Evolutionary conservation across 2,797 vertebrate species (phyloP).

Genomic region (Lagorchestes hirsutus): DNA sequence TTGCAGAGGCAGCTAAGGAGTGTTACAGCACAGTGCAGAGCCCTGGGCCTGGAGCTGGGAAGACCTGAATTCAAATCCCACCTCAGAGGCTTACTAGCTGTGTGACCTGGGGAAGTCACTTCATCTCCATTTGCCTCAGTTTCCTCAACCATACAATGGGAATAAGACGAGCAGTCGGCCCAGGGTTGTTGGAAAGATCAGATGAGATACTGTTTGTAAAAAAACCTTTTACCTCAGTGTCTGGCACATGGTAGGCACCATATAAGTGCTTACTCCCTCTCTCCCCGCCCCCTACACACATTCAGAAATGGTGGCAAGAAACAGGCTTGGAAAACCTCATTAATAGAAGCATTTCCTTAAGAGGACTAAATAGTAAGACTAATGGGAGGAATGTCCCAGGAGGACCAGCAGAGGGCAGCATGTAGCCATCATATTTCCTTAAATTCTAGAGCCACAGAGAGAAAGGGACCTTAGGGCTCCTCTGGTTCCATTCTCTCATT

Average conservation of each 20-base stretch:
- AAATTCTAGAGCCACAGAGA: not conserved
- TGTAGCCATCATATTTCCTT: slow-evolving; percentile 42
- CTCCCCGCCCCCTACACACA: not conserved
- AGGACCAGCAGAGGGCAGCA: slow-evolving; percentile 81
- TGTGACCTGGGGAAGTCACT: not conserved
- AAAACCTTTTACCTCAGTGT: not conserved
- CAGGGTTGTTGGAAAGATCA: too few relatives aligned
- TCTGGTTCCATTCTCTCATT: not conserved
- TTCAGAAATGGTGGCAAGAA: not conserved
- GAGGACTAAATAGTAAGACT: not conserved
- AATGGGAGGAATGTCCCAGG: not conserved
- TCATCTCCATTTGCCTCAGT: not conserved
- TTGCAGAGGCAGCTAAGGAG: not conserved
- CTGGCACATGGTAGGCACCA: too few relatives aligned
- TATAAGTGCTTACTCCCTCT: too few relatives aligned
- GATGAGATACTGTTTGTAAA: not conserved
- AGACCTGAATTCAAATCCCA: not conserved
- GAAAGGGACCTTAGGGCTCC: not conserved
- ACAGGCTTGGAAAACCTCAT: not conserved
- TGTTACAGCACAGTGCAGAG: not conserved
- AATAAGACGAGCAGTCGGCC: too few relatives aligned
- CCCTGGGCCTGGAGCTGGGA: not conserved
- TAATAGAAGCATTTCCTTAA: not conserved
- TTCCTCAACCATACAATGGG: not conserved
- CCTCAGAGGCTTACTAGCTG: not conserved